Evolutionary conservation across 2,113 vertebrate species (phyloP).

Genomic region (Polypterus senegalus): DNA sequence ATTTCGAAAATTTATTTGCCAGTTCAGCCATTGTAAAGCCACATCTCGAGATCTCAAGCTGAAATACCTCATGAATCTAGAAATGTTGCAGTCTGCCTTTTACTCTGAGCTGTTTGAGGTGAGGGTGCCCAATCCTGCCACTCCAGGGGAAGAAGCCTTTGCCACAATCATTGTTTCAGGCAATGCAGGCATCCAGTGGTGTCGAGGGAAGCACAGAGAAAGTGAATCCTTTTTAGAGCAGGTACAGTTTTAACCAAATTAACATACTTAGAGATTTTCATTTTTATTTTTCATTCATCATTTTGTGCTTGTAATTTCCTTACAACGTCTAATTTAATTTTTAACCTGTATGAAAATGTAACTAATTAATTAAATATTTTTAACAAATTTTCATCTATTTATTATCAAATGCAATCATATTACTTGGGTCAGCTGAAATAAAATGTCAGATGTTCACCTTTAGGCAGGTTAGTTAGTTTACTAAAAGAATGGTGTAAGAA

Average conservation of each 20-base stretch:
- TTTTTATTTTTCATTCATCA: too few species aligned
- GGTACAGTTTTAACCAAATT: conserved; percentile 30
- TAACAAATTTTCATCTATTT: too few species aligned
- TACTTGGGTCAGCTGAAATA: too few species aligned
- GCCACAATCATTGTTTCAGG: conserved; percentile 76
- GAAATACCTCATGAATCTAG: conserved; percentile 92
- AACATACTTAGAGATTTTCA: too few species aligned
- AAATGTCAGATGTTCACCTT: too few species aligned
- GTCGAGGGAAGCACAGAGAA: conserved; percentile 53
- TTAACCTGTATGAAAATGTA: too few species aligned
- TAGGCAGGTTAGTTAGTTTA: too few species aligned
- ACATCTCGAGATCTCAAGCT: conserved; percentile 80
- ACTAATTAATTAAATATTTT: too few species aligned
- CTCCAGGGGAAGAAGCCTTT: conserved; percentile 54
- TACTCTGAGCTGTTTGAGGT: conserved; percentile 82
- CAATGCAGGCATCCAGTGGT: conserved; percentile 82
- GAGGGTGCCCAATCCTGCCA: conserved; percentile 57
- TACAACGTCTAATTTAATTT: too few species aligned
- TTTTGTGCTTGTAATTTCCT: too few species aligned
- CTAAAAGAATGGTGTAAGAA: too few species aligned
- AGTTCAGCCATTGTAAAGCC: conserved; percentile 81
- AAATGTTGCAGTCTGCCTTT: conserved; percentile 75
- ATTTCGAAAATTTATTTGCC: conserved; percentile 84
- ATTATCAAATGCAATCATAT: too few species aligned
- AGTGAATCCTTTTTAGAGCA: conserved; percentile 48